Conservation (phyloP, 2,888 invertebrate genomes). For the Copidosoma aretas region DNA sequence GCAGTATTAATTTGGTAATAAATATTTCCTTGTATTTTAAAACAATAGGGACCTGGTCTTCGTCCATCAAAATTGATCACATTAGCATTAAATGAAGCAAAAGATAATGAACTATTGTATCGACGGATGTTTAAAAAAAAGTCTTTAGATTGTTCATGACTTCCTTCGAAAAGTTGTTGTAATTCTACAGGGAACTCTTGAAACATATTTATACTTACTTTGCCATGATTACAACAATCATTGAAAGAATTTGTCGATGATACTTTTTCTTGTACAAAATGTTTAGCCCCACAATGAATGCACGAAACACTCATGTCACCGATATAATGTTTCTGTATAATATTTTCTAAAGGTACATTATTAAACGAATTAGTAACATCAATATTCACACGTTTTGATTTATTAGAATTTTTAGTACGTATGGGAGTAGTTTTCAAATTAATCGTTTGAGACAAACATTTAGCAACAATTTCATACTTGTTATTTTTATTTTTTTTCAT, state of each 20-base stretch:
- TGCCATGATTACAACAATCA: slow-evolving; percentile 23
- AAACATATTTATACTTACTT: slow-evolving; percentile 14
- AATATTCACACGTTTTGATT: no score
- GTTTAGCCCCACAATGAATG: slow-evolving; percentile 18
- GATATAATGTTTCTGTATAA: slow-evolving; percentile 1
- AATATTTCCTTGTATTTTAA: slow-evolving; percentile 40
- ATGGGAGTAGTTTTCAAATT: no score
- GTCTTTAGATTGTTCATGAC: slow-evolving; percentile 24
- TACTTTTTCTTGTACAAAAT: slow-evolving; percentile 18
- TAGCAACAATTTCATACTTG: no score
- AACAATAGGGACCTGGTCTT: slow-evolving; percentile 37
- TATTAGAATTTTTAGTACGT: no score
- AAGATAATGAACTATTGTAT: slow-evolving; percentile 35
- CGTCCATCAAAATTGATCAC: slow-evolving; percentile 29
- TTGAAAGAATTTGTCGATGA: not conserved
- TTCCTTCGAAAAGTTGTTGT: slow-evolving; percentile 18
- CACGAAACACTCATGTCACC: slow-evolving; percentile 23
- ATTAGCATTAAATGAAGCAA: slow-evolving; percentile 41
- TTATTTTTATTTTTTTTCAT: no score
- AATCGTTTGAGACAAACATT: no score
- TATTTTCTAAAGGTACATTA: not conserved
- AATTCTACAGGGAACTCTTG: slow-evolving; percentile 22
- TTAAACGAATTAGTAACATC: no score
- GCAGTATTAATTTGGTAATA: slow-evolving; percentile 42
- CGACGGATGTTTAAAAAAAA: slow-evolving; percentile 30